These are phyloP conservation scores for Archocentrus centrarchus DNA, from an alignment of 2,113 vertebrate species.

Conservation along the genomic window DNA sequence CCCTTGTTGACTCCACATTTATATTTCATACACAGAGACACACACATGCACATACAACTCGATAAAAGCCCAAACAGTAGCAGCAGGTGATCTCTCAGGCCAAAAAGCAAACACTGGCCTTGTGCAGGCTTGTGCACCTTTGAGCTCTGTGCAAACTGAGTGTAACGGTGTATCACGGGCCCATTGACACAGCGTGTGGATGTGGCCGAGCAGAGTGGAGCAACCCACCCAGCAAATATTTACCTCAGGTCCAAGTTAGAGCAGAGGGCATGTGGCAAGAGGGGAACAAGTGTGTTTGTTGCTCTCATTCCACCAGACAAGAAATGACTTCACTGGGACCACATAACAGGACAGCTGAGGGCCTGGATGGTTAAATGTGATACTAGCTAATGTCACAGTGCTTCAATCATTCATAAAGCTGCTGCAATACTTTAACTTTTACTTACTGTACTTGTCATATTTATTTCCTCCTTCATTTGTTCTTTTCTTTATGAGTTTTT, in stretches of 20 bases:
- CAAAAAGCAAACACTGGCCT: constrained; percentile 44
- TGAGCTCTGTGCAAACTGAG: constrained; percentile 71
- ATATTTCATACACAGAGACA: background rate
- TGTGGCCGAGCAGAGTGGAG: background rate
- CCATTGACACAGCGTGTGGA: constrained; percentile 4
- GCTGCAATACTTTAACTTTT: background rate
- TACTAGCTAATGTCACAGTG: background rate
- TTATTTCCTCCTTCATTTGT: background rate
- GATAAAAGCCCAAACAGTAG: constrained; percentile 17
- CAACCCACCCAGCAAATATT: constrained; percentile 72
- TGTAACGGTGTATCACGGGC: constrained; percentile 8
- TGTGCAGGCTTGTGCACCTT: constrained; percentile 53
- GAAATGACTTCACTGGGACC: background rate
- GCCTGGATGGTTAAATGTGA: constrained; percentile 8
- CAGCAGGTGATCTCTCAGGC: constrained; percentile 16
- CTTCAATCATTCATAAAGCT: background rate
- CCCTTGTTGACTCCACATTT: background rate
- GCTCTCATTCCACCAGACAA: constrained; percentile 13
- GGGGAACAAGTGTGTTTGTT: constrained; percentile 25
- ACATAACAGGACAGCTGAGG: background rate
- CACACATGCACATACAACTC: background rate
- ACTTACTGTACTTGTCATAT: background rate
- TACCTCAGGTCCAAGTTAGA: constrained; percentile 56
- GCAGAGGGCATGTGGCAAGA: constrained; percentile 36
- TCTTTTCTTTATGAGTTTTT: background rate